phyloP scores from a whole-genome alignment of 1,140 invertebrate genomes.

The Anadara kagoshimensis region DNA sequence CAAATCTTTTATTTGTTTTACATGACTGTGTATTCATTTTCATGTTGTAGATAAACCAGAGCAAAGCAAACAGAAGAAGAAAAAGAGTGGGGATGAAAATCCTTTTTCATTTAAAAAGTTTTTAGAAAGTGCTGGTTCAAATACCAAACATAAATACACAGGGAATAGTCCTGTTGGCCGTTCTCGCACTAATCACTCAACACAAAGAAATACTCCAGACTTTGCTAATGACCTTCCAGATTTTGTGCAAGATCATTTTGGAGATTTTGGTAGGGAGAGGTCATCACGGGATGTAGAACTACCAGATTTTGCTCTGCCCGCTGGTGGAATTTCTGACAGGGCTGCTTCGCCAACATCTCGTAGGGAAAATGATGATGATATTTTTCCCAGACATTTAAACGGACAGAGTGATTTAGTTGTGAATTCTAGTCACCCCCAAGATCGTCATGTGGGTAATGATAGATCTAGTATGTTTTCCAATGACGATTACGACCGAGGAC shows the following conservation, averaged over 20 bases:
- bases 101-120: constrained; percentile 72
- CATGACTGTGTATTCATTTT: not conserved
- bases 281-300: constrained; percentile 42
- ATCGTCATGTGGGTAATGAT: not conserved
- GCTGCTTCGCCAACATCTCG: not conserved
- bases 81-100: constrained; percentile 59
- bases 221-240: constrained; percentile 65
- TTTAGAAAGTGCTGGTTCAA: constrained; percentile 39
- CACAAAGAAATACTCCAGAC: constrained; percentile 46
- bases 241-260: constrained; percentile 68
- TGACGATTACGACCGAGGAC: not conserved
- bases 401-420: not conserved
- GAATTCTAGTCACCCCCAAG: not conserved
- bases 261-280: constrained; percentile 13
- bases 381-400: constrained; percentile 3
- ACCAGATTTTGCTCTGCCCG: constrained; percentile 55
- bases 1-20: no score
- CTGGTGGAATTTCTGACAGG: not conserved
- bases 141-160: not conserved
- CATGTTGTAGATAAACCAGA: constrained; percentile 3
- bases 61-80: constrained; percentile 43
- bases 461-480: constrained; percentile 8
- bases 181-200: constrained; percentile 4
- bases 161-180: no score
- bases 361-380: not conserved